Evolutionary conservation across 2,113 vertebrate species (phyloP).

Genomic region (Lates calcarifer): DNA sequence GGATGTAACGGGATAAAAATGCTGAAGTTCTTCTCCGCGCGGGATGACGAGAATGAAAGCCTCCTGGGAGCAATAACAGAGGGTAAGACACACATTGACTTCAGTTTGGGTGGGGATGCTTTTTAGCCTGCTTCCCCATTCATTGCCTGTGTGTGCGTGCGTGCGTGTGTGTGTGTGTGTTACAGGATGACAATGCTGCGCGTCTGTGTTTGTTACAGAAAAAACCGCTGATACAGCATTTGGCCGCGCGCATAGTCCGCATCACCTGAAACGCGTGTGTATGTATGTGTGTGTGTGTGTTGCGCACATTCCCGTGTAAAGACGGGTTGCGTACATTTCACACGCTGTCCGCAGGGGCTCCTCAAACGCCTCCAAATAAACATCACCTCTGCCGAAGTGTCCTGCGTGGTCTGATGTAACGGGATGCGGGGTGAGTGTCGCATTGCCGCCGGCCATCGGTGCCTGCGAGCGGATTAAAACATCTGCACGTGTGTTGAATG

Average conservation of each 20-base stretch:
- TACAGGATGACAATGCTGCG: constrained; percentile 28
- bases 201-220: constrained; percentile 46
- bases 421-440: constrained; percentile 76
- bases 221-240: constrained; percentile 74
- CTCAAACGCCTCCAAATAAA: background rate
- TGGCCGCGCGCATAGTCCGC: constrained; percentile 46
- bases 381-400: background rate
- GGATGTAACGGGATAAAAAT: constrained; percentile 70
- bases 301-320: constrained; percentile 29
- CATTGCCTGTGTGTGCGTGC: constrained; percentile 11
- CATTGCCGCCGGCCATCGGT: constrained; percentile 80
- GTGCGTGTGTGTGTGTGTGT: too few relatives aligned
- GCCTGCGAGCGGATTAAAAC: constrained; percentile 65
- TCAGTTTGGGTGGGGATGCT: background rate
- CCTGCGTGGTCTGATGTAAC: constrained; percentile 32
- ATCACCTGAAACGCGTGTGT: constrained; percentile 28
- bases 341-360: background rate
- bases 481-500: constrained; percentile 71
- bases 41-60: constrained; percentile 83
- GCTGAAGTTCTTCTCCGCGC: constrained; percentile 82
- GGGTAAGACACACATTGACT: constrained; percentile 60
- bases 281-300: constrained; percentile 12
- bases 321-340: background rate
- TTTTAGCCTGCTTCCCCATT: constrained; percentile 8
- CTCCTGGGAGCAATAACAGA: constrained; percentile 78